Percentiles rank a stretch among this genome's conserved stretches.
These are phyloP conservation scores for Columba livia DNA, from an alignment of 2,113 vertebrate genomes.

Conservation along the genomic window DNA sequence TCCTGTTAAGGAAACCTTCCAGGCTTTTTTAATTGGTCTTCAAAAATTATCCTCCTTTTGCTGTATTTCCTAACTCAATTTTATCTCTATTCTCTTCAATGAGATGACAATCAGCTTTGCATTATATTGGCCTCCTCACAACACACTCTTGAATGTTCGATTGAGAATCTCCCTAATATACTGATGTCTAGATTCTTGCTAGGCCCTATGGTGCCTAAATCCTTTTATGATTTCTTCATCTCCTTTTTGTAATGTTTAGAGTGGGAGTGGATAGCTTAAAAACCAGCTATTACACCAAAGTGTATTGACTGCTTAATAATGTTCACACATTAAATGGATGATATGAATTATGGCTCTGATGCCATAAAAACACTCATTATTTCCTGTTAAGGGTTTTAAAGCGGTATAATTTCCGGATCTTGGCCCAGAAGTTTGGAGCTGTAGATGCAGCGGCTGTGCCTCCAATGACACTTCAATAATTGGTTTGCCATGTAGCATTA, in stretches of 20 bases:
- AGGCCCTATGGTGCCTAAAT: not conserved
- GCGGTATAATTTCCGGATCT: constrained; percentile 35
- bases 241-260: not conserved
- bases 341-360: not conserved
- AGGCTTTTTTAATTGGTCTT: not conserved
- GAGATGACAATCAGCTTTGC: not conserved
- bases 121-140: not conserved
- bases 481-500: constrained; percentile 45
- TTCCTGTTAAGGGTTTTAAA: constrained; percentile 46
- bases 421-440: constrained; percentile 42
- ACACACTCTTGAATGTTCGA: not conserved
- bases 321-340: not conserved
- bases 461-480: constrained; percentile 44
- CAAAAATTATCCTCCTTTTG: not conserved
- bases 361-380: constrained; percentile 38
- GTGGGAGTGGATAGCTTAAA: not conserved
- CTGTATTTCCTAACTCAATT: not conserved
- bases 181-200: not conserved
- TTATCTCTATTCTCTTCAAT: not conserved
- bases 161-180: not conserved
- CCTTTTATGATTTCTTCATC: not conserved
- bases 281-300: not conserved
- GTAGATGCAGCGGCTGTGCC: not conserved
- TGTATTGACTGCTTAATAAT: constrained; percentile 23
- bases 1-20: not conserved